Base-by-base conservation (phyloP, 2,888 invertebrate genomes). In the Ecliptopera silaceata region DNA sequence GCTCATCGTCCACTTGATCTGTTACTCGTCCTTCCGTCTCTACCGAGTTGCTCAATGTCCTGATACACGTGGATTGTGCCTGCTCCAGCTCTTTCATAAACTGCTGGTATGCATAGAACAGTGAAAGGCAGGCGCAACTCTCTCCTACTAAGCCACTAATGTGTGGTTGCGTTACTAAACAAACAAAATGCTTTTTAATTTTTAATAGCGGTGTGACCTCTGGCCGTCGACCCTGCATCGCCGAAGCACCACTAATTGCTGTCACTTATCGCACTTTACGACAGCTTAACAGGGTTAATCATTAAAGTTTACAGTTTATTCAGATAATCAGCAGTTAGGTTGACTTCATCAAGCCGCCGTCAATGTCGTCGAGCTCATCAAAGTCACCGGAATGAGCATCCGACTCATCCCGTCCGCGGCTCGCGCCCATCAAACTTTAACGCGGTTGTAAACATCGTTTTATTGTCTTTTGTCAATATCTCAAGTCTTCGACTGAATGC, bases 401-500 rank as follows among this genome's bases (percentile, higher is more conserved):
- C 8, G 26, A 26, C 10, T 48, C 29, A 17, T 29, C 29, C 10
- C 10, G 18, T 34, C 13, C 15, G 13, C 49, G 20, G 20, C 5
- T 15, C 20, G 5, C 11, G 41, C 46, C 32, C 44, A 49, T 59
- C 53, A 12, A 53, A 50, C 6, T 52, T 55, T 41, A 41, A 59
- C 32, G 56, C 36, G 48, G 43, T 41, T 46, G 44, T 59, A 52
- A 62, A 65, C 54, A 39, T 55, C 56, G 34, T 32, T 56, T 61
- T 59, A 65, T 55, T 53, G 56, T 54, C 36, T 65, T 59, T 53
- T 59, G 53, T 57, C 53, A 52, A 61, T 57, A 42, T 42, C 38
- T 41, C 22, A 26, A 26, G 38, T 31, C 45, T 31, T 8, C 36
- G 18, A n/a, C n/a, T n/a, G 20, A 15, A 41, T 38, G n/a, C 12